Conservation (phyloP, 2,797 vertebrate species). For the Sebastes itinus region DNA sequence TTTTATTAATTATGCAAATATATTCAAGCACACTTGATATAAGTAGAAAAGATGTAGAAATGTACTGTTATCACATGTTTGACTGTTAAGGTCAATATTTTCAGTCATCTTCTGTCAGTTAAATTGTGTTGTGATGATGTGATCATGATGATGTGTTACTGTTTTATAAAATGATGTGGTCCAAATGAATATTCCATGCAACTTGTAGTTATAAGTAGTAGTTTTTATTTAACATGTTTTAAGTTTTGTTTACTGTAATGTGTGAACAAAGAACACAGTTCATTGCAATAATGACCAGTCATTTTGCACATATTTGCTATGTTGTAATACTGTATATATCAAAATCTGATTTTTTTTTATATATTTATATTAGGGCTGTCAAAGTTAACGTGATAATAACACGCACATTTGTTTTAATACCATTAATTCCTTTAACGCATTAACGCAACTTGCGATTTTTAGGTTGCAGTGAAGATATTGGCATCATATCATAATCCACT, state of each 20-base stretch:
- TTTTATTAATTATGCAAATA: constrained; percentile 1
- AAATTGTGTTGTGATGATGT: not conserved
- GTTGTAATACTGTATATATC: not conserved
- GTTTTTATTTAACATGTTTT: not conserved
- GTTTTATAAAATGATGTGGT: not conserved
- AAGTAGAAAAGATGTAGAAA: not conserved
- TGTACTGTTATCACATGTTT: not conserved
- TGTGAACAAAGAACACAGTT: not conserved
- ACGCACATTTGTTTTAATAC: no score
- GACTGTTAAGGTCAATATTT: not conserved
- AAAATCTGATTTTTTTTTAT: not conserved
- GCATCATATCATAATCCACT: no score
- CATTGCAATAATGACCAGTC: not conserved
- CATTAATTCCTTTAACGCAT: no score
- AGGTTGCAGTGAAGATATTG: no score
- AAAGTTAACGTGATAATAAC: no score
- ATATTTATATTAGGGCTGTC: no score
- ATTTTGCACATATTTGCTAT: not conserved
- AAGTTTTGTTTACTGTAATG: no score
- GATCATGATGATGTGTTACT: not conserved
- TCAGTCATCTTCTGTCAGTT: not conserved
- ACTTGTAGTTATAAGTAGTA: not conserved
- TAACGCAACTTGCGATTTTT: no score
- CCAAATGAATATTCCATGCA: not conserved
- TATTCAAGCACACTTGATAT: not conserved